Evolutionary conservation across 2,888 invertebrate genomes (phyloP).

Genomic region (Platynereis dumerilii): DNA sequence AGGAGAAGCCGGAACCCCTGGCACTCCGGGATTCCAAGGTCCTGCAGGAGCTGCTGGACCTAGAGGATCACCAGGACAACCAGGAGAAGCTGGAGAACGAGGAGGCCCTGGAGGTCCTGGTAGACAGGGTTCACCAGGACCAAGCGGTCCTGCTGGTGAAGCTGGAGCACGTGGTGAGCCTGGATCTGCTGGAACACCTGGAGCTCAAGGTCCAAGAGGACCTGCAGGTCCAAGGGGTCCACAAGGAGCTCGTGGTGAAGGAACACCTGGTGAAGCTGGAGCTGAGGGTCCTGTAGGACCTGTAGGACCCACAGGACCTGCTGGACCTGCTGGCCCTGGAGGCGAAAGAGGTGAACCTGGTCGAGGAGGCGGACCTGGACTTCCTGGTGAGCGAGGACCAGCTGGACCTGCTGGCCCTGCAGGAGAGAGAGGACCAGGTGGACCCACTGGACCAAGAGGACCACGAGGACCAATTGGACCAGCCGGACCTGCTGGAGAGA

Average conservation of each 20-base stretch:
- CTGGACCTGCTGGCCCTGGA: slow-evolving; percentile 3
- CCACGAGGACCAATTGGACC: slow-evolving; percentile 11
- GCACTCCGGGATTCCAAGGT: slow-evolving; percentile 14
- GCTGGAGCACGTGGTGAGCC: slow-evolving; percentile 23
- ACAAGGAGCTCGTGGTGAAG: slow-evolving; percentile 15
- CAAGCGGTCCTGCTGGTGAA: slow-evolving; percentile 29
- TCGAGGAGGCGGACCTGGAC: slow-evolving; percentile 9
- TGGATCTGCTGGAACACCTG: slow-evolving; percentile 25
- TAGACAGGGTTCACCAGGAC: slow-evolving; percentile 29
- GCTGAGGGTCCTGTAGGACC: slow-evolving; percentile 22
- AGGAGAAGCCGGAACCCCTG: not conserved
- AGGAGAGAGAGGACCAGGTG: slow-evolving; percentile 19
- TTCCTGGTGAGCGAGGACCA: slow-evolving; percentile 12
- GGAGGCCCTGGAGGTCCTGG: slow-evolving; percentile 30
- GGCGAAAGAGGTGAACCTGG: slow-evolving; percentile 16
- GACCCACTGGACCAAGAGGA: slow-evolving; percentile 24
- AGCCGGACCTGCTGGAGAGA: not conserved
- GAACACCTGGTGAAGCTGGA: not conserved
- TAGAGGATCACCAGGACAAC: not conserved
- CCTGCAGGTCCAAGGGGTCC: slow-evolving; percentile 29
- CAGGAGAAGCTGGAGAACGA: slow-evolving; percentile 1
- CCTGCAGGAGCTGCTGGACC: slow-evolving; percentile 8
- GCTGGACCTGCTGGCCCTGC: slow-evolving; percentile 18
- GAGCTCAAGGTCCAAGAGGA: slow-evolving; percentile 17
- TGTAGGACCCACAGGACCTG: slow-evolving; percentile 16